Conservation (phyloP, 2,797 vertebrate species). For the Buceros bicornis region DNA sequence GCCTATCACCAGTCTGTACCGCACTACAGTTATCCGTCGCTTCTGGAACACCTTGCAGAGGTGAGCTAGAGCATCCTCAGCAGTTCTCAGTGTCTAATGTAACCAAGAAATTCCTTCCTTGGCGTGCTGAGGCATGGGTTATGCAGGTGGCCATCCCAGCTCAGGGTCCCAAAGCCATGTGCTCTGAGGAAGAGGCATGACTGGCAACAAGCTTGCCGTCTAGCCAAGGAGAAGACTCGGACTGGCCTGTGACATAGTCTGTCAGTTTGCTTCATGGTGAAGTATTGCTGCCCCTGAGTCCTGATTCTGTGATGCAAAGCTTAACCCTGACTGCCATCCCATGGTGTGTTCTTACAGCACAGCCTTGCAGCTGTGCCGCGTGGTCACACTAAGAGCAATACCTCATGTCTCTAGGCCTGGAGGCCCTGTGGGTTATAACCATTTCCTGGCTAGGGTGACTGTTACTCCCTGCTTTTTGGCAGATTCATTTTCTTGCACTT, state of each 20-base stretch:
- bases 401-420: background rate
- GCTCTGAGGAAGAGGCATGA: background rate
- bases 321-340: conserved; percentile 8
- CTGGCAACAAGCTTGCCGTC: background rate
- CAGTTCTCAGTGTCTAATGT: background rate
- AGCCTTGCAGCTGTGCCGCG: background rate
- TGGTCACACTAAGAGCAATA: background rate
- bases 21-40: conserved; percentile 95
- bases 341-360: background rate
- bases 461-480: rapidly evolving
- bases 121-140: background rate
- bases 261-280: background rate
- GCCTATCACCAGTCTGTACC: conserved; percentile 95
- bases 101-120: background rate
- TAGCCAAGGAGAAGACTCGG: background rate
- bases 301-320: background rate
- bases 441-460: background rate
- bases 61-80: conserved; percentile 69
- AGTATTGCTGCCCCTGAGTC: background rate
- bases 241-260: background rate
- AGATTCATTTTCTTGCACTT: background rate
- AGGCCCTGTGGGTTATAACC: background rate
- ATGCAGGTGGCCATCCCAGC: background rate
- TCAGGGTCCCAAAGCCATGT: background rate
- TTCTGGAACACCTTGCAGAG: conserved; percentile 99